Evolutionary conservation across 2,113 vertebrate genomes (phyloP).

Genomic region (Pelecanoides urinatrix): DNA sequence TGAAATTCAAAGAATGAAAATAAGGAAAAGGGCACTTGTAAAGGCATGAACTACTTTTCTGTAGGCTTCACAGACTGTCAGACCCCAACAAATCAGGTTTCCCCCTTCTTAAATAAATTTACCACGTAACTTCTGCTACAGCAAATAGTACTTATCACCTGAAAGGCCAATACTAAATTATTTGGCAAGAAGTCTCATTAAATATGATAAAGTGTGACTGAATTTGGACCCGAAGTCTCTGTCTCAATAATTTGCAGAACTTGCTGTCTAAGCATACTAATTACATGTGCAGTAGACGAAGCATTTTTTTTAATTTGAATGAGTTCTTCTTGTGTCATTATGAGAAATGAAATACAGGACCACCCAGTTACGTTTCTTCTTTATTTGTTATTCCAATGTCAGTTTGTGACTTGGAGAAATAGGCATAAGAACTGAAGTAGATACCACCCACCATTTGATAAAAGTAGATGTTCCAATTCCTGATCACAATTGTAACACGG

Average conservation of each 20-base stretch:
- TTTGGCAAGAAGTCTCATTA: not conserved
- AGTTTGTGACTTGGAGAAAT: conserved; percentile 4
- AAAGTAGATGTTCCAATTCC: conserved; percentile 54
- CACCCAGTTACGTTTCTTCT: not conserved
- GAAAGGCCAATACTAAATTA: not conserved
- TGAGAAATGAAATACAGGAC: not conserved
- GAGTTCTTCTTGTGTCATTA: not conserved
- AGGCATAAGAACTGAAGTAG: conserved; percentile 35
- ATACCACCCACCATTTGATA: conserved; percentile 42
- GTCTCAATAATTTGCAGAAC: not conserved
- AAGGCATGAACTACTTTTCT: not conserved
- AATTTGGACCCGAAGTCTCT: not conserved
- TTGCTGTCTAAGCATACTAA: not conserved
- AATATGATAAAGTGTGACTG: not conserved
- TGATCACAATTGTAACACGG: conserved; percentile 21
- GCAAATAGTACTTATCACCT: not conserved
- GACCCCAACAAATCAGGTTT: not conserved
- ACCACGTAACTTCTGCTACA: not conserved
- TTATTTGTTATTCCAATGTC: conserved; percentile 35
- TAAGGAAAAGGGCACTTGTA: not conserved
- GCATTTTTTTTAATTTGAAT: not conserved
- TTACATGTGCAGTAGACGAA: not conserved
- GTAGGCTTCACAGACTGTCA: not conserved
- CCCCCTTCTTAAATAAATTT: not conserved
- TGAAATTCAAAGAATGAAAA: not conserved